Evolutionary conservation across 1,140 invertebrate genomes (phyloP), one percentile per base, ranked within the genome.

Genomic region (Aphelenchoides besseyi): DNA sequence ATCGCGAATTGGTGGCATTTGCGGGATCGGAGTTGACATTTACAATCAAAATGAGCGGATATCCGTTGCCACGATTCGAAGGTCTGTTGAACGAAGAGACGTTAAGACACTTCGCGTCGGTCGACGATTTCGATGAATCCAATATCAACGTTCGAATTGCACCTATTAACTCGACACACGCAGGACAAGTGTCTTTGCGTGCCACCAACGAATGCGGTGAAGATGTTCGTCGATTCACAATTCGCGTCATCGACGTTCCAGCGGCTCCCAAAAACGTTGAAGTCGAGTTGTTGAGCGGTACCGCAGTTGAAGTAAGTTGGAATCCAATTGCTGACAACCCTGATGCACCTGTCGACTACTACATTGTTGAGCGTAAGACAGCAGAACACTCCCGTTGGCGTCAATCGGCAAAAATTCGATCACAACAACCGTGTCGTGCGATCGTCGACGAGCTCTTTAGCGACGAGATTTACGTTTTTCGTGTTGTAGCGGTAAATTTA

Each of bases 401-500:
- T 28, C 74, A 82, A 71, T 70, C 74, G 29, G 78, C 75, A 37
- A 79, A 75, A 26, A 67, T 79, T 2, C 61, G 70, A 53, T 30
- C 78, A 26, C 37, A 75, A 71, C 29, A 63, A 2, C 35, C 18
- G 41, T 53, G 70, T 16, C 62, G 55, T 41, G n/a, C 32, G n/a
- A 63, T 69, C 12, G 29, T 53, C 28, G 94, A 96, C 86, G 95
- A 95, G 1, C 86, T 98, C 18, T 92, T 92, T 1, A 16, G 30
- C 1, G 92, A 94, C 71, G 92, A 95, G 80, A 93, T 97, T 85
- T 98, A 98, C 82, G 87, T 94, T 76, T 98, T 98, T 89, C 89
- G 95, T 73, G 90, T 98, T 0, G 91, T 94, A 88, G 95, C 95
- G 12, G 92, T 93, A 16, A 98, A 98, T 94, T 80, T 90, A 92